These are phyloP conservation scores for Pardosa pseudoannulata DNA, from an alignment of 2,888 invertebrate species.

Conservation along the genomic window DNA sequence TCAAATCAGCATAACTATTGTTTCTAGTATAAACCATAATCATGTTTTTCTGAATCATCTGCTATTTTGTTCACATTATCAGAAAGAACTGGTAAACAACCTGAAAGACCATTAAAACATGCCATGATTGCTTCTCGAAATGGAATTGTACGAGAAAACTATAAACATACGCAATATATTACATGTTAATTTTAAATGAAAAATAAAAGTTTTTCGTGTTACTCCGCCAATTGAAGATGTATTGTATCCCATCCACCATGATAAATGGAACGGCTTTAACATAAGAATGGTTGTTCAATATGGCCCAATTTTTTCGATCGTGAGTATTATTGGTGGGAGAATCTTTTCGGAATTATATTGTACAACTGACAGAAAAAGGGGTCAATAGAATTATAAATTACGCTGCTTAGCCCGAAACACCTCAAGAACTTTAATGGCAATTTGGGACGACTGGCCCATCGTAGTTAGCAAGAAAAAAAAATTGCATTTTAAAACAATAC, in stretches of 20 bases:
- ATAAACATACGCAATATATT: too few species aligned
- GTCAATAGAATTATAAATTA: conserved; percentile 20
- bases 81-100: too few species aligned
- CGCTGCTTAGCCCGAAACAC: background rate
- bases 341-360: background rate
- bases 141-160: too few species aligned
- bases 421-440: background rate
- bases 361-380: conserved; percentile 7
- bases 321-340: background rate
- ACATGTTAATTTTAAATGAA: background rate
- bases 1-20: too few species aligned
- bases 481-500: conserved; percentile 26
- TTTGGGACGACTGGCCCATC: background rate
- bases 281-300: background rate
- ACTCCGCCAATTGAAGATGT: background rate
- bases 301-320: conserved; percentile 15
- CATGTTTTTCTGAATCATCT: too few species aligned
- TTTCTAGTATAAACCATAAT: too few species aligned
- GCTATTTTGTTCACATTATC: too few species aligned
- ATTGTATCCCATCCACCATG: background rate
- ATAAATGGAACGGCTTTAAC: background rate
- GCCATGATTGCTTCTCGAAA: too few species aligned
- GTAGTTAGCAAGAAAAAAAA: background rate
- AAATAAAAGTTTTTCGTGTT: background rate
- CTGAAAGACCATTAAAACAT: too few species aligned